phyloP scores from a whole-genome alignment of 1,140 invertebrate genomes.

The Brachionus sp. region DNA sequence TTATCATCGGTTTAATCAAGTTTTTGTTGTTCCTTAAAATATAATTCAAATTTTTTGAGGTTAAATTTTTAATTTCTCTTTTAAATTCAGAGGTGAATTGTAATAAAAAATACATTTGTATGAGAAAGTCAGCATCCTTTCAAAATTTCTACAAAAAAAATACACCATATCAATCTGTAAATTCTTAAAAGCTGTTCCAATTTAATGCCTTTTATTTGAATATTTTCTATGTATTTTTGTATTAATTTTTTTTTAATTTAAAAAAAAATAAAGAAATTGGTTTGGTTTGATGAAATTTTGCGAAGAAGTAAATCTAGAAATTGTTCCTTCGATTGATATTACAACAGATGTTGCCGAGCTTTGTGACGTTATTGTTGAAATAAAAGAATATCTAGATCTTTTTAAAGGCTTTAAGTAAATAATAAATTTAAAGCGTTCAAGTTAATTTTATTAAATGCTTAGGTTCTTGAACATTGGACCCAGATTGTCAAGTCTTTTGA shows the following conservation, averaged over 20 bases:
- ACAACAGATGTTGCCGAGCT: slow-evolving; percentile 25
- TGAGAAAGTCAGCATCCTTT: too few species aligned
- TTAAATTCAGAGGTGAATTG: too few species aligned
- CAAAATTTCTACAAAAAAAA: too few species aligned
- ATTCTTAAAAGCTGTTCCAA: too few species aligned
- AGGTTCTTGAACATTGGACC: slow-evolving; percentile 37
- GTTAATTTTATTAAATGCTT: not conserved
- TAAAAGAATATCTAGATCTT: slow-evolving; percentile 35
- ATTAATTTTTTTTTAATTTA: not conserved
- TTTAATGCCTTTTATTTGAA: not conserved
- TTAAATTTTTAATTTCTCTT: too few species aligned
- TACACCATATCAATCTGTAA: too few species aligned
- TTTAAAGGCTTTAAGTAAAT: slow-evolving; percentile 19
- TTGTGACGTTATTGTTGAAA: not conserved
- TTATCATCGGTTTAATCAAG: too few species aligned
- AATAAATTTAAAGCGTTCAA: not conserved
- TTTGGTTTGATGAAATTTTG: slow-evolving; percentile 46
- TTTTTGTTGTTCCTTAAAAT: too few species aligned
- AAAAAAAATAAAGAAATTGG: too few species aligned
- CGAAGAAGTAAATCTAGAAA: slow-evolving; percentile 38
- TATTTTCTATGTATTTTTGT: not conserved
- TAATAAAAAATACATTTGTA: too few species aligned
- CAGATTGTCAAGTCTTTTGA: slow-evolving; percentile 10
- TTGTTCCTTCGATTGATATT: slow-evolving; percentile 36
- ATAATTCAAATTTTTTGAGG: too few species aligned